phyloP scores from a whole-genome alignment of 2,888 invertebrate species.

The Lissonota sp. region DNA sequence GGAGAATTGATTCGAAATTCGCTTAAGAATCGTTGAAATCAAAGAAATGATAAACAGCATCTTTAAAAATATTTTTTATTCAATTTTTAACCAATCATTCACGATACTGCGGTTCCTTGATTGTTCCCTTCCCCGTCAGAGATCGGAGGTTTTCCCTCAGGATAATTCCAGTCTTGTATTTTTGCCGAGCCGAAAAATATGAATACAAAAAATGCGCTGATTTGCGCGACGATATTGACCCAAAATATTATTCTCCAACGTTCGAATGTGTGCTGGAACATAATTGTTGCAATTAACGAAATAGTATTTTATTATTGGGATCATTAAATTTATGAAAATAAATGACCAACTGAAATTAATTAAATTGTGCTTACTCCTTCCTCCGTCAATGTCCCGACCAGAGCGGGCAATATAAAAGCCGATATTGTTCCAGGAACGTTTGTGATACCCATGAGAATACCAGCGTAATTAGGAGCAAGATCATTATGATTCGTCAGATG shows the following conservation, averaged over 20 bases:
- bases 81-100: constrained; percentile 25
- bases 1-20: too few species aligned
- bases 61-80: too few species aligned
- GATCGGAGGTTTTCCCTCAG: constrained; percentile 53
- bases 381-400: constrained; percentile 77
- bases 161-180: constrained; percentile 80
- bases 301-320: background rate
- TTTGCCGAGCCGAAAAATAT: constrained; percentile 77
- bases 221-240: constrained; percentile 74
- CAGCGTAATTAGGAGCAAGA: constrained; percentile 81
- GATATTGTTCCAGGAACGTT: constrained; percentile 81
- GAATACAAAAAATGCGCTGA: constrained; percentile 75
- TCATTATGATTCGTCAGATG: constrained; percentile 81
- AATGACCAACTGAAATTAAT: background rate
- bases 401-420: constrained; percentile 78
- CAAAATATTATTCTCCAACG: constrained; percentile 78
- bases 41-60: too few species aligned
- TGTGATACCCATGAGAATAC: constrained; percentile 82
- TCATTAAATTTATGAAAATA: constrained; percentile 6
- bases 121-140: constrained; percentile 23
- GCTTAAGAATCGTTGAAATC: too few species aligned
- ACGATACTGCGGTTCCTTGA: background rate
- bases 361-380: constrained; percentile 73
- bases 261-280: constrained; percentile 77
- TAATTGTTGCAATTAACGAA: background rate